These are phyloP conservation scores for Knipowitschia caucasica DNA, from an alignment of 2,797 vertebrate genomes.

Conservation along the genomic window DNA sequence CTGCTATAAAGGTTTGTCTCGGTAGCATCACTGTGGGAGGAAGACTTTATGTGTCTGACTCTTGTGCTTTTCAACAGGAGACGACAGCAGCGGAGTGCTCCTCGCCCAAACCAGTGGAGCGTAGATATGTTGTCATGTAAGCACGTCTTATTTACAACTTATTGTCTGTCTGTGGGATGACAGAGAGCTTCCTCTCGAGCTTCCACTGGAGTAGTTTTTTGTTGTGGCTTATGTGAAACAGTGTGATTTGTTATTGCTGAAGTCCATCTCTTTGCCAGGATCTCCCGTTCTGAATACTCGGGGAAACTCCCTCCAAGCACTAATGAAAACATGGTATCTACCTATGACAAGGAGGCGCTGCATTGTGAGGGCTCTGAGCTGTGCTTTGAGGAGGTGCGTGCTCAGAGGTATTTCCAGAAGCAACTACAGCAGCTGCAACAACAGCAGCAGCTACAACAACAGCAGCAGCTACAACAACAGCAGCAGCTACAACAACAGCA, in stretches of 20 bases:
- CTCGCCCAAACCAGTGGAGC: conserved; percentile 6
- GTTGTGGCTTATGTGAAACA: too few species aligned
- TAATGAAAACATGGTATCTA: conserved; percentile 55
- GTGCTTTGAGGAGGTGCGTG: conserved; percentile 78
- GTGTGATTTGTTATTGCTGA: too few species aligned
- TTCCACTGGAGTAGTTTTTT: too few species aligned
- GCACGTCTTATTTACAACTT: conserved; percentile 28
- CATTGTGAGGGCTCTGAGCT: conserved; percentile 79
- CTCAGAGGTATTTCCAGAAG: conserved; percentile 68
- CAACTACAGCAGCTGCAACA: conserved; percentile 27
- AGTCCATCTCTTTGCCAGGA: too few species aligned
- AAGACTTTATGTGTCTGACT: neutral
- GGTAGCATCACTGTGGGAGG: neutral
- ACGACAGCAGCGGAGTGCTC: conserved; percentile 12
- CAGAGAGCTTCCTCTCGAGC: too few species aligned
- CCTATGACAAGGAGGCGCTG: conserved; percentile 80
- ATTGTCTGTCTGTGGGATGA: neutral
- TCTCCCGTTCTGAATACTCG: conserved; percentile 68
- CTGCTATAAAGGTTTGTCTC: conserved; percentile 48
- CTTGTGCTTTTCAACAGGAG: conserved; percentile 38
- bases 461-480: conserved; percentile 43
- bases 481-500: conserved; percentile 48
- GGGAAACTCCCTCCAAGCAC: conserved; percentile 7
- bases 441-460: neutral
- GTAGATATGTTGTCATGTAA: conserved; percentile 53